Evolutionary conservation across 2,888 invertebrate species (phyloP).

Genomic region (Hydroisotoma schaefferi): DNA sequence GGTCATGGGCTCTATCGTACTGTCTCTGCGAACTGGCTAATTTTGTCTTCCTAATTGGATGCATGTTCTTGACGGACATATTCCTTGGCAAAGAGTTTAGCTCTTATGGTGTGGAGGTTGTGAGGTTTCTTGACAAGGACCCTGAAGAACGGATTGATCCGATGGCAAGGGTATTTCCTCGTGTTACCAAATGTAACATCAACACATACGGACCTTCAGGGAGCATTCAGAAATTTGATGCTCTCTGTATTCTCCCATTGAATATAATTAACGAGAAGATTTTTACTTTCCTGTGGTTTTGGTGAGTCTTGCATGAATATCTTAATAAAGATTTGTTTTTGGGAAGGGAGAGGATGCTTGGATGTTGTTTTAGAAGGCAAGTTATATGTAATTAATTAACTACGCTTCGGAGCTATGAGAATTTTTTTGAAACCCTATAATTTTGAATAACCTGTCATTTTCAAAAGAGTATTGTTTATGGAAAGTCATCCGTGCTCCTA

Average conservation of each 20-base stretch:
- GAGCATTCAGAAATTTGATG: slow-evolving; percentile 24
- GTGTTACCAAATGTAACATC: slow-evolving; percentile 40
- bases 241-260: slow-evolving; percentile 48
- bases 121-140: slow-evolving; percentile 44
- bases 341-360: too few relatives aligned
- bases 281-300: slow-evolving; percentile 47
- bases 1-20: slow-evolving; percentile 39
- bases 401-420: too few relatives aligned
- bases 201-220: slow-evolving; percentile 33
- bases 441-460: too few relatives aligned
- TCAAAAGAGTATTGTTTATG: too few relatives aligned
- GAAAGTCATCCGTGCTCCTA: too few relatives aligned
- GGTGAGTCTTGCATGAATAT: slow-evolving; percentile 14
- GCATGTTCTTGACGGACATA: slow-evolving; percentile 50
- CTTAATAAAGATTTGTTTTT: background rate
- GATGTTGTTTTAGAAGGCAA: too few relatives aligned
- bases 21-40: slow-evolving; percentile 48
- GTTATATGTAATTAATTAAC: too few relatives aligned
- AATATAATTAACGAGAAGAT: slow-evolving; percentile 50
- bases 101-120: slow-evolving; percentile 49
- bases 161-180: slow-evolving; percentile 40
- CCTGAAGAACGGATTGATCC: slow-evolving; percentile 38
- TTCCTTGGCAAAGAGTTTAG: slow-evolving; percentile 50
- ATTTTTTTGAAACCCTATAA: too few relatives aligned
- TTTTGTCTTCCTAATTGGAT: slow-evolving; percentile 49